Percentiles rank a stretch among this genome's conserved stretches.
These are phyloP conservation scores for Bos taurus DNA, from an alignment of 2,113 vertebrate species.

Conservation along the genomic window DNA sequence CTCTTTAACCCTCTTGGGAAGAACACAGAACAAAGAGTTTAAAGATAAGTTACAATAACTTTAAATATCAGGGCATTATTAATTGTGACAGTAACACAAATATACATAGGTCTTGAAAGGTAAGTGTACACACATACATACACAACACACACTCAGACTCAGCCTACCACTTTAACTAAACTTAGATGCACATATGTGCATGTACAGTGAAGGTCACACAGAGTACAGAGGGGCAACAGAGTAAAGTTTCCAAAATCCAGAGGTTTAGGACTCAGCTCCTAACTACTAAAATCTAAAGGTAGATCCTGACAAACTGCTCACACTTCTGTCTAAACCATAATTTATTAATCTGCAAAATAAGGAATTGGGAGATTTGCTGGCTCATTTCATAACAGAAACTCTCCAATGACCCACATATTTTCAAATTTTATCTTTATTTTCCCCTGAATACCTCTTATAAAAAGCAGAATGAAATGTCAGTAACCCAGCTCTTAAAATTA, in stretches of 20 bases:
- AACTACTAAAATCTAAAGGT: background rate
- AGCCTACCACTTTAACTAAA: background rate
- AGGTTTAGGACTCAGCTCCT: background rate
- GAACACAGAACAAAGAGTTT: background rate
- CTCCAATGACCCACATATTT: background rate
- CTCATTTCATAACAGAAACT: background rate
- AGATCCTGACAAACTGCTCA: background rate
- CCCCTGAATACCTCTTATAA: background rate
- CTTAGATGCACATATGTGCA: background rate
- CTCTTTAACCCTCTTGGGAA: background rate
- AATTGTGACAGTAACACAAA: background rate
- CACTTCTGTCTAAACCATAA: background rate
- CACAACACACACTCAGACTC: background rate
- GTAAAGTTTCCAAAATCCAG: background rate
- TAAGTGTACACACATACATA: background rate
- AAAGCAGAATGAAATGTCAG: background rate
- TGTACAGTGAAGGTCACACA: background rate
- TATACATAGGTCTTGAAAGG: background rate
- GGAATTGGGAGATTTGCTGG: background rate
- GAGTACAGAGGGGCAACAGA: background rate
- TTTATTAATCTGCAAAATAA: background rate
- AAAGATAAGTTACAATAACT: background rate
- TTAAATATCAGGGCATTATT: background rate
- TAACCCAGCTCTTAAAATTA: background rate
- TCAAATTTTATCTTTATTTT: background rate